Evolutionary conservation across 2,113 vertebrate species (phyloP).

Genomic region (Daphoenositta chrysoptera): DNA sequence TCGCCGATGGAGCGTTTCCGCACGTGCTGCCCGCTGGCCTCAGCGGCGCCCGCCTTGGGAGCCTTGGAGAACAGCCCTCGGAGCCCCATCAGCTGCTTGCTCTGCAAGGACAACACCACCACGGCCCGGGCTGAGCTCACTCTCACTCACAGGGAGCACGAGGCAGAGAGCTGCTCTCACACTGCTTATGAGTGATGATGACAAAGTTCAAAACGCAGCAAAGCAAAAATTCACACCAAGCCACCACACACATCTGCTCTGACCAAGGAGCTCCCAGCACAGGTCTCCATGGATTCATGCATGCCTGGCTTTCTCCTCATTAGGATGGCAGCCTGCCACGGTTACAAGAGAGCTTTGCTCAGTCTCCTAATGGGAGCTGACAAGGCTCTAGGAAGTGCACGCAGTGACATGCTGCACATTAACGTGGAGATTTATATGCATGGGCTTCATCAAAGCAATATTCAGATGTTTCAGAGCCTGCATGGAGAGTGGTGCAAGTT

Average conservation of each 20-base stretch:
- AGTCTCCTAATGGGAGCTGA: constrained; percentile 19
- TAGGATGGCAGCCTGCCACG: constrained; percentile 37
- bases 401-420: background rate
- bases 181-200: background rate
- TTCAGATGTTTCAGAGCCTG: constrained; percentile 6
- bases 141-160: accelerated
- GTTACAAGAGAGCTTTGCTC: background rate
- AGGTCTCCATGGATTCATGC: constrained; percentile 64
- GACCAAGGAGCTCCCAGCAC: constrained; percentile 13
- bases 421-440: background rate
- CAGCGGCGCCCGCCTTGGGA: constrained; percentile 78
- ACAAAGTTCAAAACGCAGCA: background rate
- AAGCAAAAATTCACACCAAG: constrained; percentile 39
- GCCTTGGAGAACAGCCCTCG: constrained; percentile 89
- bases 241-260: constrained; percentile 17
- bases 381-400: background rate
- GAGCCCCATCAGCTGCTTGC: constrained; percentile 89
- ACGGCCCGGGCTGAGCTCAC: background rate
- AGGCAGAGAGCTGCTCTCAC: background rate
- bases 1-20: constrained; percentile 90
- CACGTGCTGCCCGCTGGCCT: constrained; percentile 68
- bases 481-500: constrained; percentile 45
- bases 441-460: constrained; percentile 45
- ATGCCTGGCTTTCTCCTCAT: constrained; percentile 6
- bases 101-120: constrained; percentile 69